phyloP scores from a whole-genome alignment of 2,797 vertebrate genomes.

The Orestias chungarensis region DNA sequence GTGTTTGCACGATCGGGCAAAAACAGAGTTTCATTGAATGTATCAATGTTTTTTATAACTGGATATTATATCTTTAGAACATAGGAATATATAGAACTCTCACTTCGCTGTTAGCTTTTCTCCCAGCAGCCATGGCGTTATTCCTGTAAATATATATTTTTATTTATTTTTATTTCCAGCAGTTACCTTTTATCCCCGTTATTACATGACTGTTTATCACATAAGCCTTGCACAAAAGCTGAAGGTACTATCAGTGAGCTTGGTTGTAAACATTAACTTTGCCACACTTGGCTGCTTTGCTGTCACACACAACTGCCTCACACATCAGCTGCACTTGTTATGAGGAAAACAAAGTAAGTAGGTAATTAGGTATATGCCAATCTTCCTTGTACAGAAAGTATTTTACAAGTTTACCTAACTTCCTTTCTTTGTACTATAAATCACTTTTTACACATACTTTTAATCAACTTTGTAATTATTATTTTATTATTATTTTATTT shows the following conservation, averaged over 20 bases:
- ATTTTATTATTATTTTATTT: too few relatives aligned
- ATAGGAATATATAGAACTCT: not conserved
- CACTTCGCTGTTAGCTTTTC: too few relatives aligned
- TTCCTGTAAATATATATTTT: not conserved
- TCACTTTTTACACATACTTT: too few relatives aligned
- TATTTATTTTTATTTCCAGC: not conserved
- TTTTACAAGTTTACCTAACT: not conserved
- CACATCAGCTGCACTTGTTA: not conserved
- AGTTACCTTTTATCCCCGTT: not conserved
- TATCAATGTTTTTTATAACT: not conserved
- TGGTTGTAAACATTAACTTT: not conserved
- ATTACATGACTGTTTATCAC: not conserved
- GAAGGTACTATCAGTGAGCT: not conserved
- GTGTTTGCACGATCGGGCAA: not conserved
- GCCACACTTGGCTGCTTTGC: not conserved
- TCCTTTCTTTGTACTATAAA: not conserved
- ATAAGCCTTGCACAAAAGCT: not conserved
- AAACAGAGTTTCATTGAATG: not conserved
- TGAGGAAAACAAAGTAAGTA: not conserved
- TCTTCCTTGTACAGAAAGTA: not conserved
- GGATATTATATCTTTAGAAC: too few relatives aligned
- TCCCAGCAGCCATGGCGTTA: not conserved
- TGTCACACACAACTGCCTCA: not conserved
- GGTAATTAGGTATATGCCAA: conserved; percentile 1
- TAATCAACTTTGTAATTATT: too few relatives aligned